phyloP scores from a whole-genome alignment of 2,888 invertebrate species.

The Hemithea aestivaria region DNA sequence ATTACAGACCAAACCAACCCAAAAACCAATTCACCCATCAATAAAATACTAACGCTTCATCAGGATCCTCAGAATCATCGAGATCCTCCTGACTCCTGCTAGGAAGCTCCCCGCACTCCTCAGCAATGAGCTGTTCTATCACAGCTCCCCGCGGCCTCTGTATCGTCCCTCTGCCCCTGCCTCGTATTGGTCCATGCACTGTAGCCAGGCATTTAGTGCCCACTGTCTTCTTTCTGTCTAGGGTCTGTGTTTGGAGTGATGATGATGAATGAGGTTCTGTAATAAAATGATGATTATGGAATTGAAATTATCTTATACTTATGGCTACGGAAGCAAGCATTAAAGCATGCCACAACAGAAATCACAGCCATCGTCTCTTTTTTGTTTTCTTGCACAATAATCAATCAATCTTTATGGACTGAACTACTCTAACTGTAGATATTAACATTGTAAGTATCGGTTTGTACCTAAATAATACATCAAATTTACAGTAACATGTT shows the following conservation, averaged over 20 bases:
- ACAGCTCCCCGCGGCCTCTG: slow-evolving; percentile 62
- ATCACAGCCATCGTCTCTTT: no score
- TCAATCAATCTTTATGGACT: no score
- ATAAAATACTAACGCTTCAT: slow-evolving; percentile 59
- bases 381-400: no score
- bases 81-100: slow-evolving; percentile 75
- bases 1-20: no score
- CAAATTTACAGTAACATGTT: no score
- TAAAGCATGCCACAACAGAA: slow-evolving; percentile 3
- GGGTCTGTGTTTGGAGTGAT: slow-evolving; percentile 69
- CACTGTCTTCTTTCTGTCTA: slow-evolving; percentile 58
- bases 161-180: slow-evolving; percentile 49
- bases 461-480: no score
- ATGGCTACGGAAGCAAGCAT: slow-evolving; percentile 5
- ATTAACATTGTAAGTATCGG: no score
- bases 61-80: slow-evolving; percentile 81
- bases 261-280: slow-evolving; percentile 72
- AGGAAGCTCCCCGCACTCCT: slow-evolving; percentile 66
- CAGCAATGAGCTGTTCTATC: slow-evolving; percentile 69
- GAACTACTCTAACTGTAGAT: no score
- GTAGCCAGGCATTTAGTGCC: slow-evolving; percentile 65
- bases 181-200: slow-evolving; percentile 58
- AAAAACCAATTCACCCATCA: no score
- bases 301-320: background rate
- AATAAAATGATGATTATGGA: slow-evolving; percentile 14